Evolutionary conservation across 2,888 invertebrate species (phyloP), one percentile per base, ranked within the genome.

Genomic region (Clitarchus hookeri): DNA sequence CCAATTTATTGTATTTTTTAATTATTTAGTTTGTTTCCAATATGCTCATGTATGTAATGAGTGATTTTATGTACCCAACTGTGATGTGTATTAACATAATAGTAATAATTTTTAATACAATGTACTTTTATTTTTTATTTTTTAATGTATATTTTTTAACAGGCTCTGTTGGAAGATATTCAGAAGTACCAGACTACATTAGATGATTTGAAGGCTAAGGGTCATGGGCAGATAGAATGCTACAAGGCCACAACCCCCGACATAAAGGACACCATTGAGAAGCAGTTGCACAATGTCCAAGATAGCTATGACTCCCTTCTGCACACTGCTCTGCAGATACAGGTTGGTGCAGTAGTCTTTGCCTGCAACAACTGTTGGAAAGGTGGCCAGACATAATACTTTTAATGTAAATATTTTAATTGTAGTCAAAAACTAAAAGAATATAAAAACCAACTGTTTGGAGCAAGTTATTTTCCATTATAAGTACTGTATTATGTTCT

Each of bases 271-370:
- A 95, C 95, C 0, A 97, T 98, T 65, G 96, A 96, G 84, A 95
- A 95, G 77, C 98, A 98, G 91, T 91, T 98, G 85, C 95, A 95
- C 90, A 98, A 98, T 90, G 97, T 98, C 0, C 97, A 97, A 90
- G 98, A 98, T 86, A 98, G 98, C 90, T 98, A 98, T 90, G 95
- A 97, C 90, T 97, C 98, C 0, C 92, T 98, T 13, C 91, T 98
- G 78, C 95, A 96, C 87, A 98, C 98, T 0, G 98, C 98, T 0
- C 91, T 97, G 83, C 98, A 98, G 91, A 98, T 98, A 87, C 96
- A 97, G 91, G 92, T 92, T 87, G 78, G 44, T 82, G 44, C 44
- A 11, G 36, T 36, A 23, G 4, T 79, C 53, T 12, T 53, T 53
- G 19, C 53, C 36, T 36, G 36, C 36, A 36, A 36, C 36, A 36